Evolutionary conservation across 2,797 vertebrate species (phyloP), one percentile per base, ranked within the genome.

Genomic region (Halcyon badia): DNA sequence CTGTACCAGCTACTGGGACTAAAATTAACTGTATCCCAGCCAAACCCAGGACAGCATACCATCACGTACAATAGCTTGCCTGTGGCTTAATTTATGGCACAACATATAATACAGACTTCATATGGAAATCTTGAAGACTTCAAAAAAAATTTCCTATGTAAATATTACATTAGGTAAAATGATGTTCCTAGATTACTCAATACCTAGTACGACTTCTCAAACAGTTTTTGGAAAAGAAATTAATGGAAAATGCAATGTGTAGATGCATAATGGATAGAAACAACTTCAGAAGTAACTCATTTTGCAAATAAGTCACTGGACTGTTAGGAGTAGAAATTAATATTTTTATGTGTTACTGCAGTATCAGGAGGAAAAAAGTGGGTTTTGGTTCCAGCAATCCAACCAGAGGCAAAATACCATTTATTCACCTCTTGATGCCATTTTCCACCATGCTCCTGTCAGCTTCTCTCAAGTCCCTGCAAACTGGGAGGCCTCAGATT

Each of bases 221-320:
- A 62, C 5, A 19, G 22, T 30, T 49, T 87, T 21, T 69, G 7
- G 19, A 69, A 22, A 82, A 84, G 1, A 95, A 66, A 86, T 57
- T 56, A 79, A 56, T 41, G 17, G 49, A 76, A 82, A 83, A 69
- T 41, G 30, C 42, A 80, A 77, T 35, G 11, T 11, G 35, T 58
- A 41, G 11, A 25, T 54, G 42, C 79, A 72, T 31, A 82, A 83
- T 35, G 7, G 41, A 49, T 44, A 51, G 10, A 71, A 92, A 75
- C 2, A 0, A 22, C 17, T 82, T 87, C 13, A 89, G 41, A 84
- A 78, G 30, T 31, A 81, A 78, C 11, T 75, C 11, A 56, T 75
- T 94, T 89, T 87, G 33, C 31, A 72, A 92, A 84, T 44, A 90
- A 78, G 56, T 35, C 13, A 82, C n/a, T 31, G 11, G 14, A 69